Base-by-base conservation (phyloP, 2,888 invertebrate species). In the Heliconius aoede region DNA sequence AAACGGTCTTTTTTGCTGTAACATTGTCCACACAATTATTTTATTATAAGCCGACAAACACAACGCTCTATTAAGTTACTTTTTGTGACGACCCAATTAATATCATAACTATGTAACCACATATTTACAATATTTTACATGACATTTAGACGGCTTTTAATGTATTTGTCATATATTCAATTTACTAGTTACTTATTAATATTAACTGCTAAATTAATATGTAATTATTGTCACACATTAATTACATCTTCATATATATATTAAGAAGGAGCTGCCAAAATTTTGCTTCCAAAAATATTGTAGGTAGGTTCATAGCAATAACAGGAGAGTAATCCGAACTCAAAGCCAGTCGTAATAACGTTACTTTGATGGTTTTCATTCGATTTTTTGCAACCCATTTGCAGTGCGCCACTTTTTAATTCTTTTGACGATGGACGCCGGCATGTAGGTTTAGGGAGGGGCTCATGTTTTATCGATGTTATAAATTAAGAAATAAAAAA, bases 361-460 rank as follows among this genome's bases (percentile, higher is more conserved):
- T 86, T 86, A 86, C 86, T 83, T 85, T 83, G 82, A 82, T 81
- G 83, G 78, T 83, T 82, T 84, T 81, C 76, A 76, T 83, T 84
- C 80, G 84, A 82, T 87, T 89, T 89, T 89, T 89, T 88, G 85
- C 87, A 86, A 85, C 87, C 89, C 89, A 90, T 90, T 89, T 88
- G 86, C 86, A 83, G 82, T 77, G 84, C 82, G 83, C 84, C 83
- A 85, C 86, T 90, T 90, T 90, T 90, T 88, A 88, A 90, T 89
- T 90, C 89, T 89, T 90, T 89, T 89, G 85, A 87, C 86, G 86
- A 84, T 82, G 80, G 82, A 76, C 83, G 76, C 76, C 77, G 81
- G 82, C 80, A 81, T 81, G 74, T 69, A 72, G 55, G 74, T 60
- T 61, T 77, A 76, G 79, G 32, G 81, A 73, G 78, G 73, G 21